Base-by-base conservation (phyloP, 2,113 vertebrate species). In the Mormoops blainvillei region DNA sequence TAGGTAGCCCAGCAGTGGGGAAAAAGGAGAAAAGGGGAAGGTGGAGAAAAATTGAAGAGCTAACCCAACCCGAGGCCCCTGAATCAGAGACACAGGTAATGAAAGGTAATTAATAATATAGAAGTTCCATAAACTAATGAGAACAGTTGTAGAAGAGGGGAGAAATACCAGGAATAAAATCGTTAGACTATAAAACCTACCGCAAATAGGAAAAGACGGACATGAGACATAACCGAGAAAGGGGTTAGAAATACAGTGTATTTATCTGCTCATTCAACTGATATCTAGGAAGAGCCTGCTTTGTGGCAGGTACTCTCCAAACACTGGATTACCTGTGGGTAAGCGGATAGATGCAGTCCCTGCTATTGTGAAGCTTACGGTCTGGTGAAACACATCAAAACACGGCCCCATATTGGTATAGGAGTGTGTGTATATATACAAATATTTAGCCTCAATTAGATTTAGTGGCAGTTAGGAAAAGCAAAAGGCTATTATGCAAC, bases 371-470 rank as follows among this genome's bases (percentile, higher is more conserved):
- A 61, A 65, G 31, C 15, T 92, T 95, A 58, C 5, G 45, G 33
- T 78, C 43, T 90, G 70, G 43, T 52, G n/a, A n/a, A 50, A 84
- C 14, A 6, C 3, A 12, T 61, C 52, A 84, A 92, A 89, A 88
- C 48, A 70, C 13, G 68, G 68, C 4, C 6, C 36, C 24, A 50
- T 52, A 67, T 63, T 68, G 33, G 50, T 31, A 4, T 14, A 31
- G 31, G 10, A 74, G 9, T 70, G 13, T 81, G 33, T 87, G 36
- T 95, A 1, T 63, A n/a, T n/a, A 48, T 3, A 77, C 50, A 61
- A 28, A 65, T 87, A 87, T 92, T 97, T 87, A 65, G 58, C 68
- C 74, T 96, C 95, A 97, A 54, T 96, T 95, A 95, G 58, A 94
- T 94, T 82, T 94, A 96, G 61, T 85, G 67, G 85, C 43, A 93